Evolutionary conservation across 2,888 invertebrate genomes (phyloP).

Genomic region (Nasonia oneida): DNA sequence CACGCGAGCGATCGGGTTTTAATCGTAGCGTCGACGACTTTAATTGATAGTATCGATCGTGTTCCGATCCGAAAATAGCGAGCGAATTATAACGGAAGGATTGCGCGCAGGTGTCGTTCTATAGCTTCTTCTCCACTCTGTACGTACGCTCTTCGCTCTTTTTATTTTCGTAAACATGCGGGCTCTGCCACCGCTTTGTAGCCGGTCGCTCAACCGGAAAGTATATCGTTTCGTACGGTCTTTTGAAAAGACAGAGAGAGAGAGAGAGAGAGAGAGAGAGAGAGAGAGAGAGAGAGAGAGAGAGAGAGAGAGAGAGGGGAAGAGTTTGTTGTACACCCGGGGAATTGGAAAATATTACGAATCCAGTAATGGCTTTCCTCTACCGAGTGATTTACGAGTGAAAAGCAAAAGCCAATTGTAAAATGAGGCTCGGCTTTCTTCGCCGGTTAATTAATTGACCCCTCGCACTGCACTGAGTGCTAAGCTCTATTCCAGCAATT

Average conservation of each 20-base stretch:
- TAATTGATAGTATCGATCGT: neutral
- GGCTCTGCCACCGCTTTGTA: neutral
- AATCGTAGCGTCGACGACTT: neutral
- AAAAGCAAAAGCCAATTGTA: conserved; percentile 4
- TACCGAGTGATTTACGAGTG: no score
- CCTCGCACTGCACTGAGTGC: no score
- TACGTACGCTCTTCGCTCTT: neutral
- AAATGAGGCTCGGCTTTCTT: conserved; percentile 22
- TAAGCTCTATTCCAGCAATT: neutral
- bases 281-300: no score
- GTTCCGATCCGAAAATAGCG: neutral
- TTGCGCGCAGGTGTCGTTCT: neutral
- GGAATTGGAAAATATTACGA: neutral
- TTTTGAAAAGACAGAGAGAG: neutral
- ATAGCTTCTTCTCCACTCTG: neutral
- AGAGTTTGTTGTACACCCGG: neutral
- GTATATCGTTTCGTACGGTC: neutral
- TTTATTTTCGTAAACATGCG: neutral
- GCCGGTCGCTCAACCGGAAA: neutral
- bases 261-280: no score
- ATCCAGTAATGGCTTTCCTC: neutral
- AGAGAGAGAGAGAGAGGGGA: no score
- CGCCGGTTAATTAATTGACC: conserved; percentile 29
- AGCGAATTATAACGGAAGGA: neutral
- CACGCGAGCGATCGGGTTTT: neutral